Evolutionary conservation across 2,888 invertebrate species (phyloP).

Genomic region (Cryptus viduatorius): DNA sequence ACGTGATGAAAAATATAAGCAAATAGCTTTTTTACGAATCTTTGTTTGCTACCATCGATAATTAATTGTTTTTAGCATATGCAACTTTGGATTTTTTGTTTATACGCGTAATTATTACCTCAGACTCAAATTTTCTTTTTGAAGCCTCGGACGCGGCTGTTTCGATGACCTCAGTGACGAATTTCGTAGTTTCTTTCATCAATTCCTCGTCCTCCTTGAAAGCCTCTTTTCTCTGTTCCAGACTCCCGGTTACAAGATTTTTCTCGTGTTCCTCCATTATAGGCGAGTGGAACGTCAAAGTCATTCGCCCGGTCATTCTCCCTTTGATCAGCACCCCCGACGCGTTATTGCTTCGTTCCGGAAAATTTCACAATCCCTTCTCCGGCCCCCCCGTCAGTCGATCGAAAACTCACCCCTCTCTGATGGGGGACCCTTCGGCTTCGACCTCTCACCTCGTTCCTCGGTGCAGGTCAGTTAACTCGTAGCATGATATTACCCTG

Average conservation of each 20-base stretch:
- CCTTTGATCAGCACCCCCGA: slow-evolving; percentile 51
- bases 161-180: slow-evolving; percentile 85
- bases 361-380: slow-evolving; percentile 46
- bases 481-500: slow-evolving; percentile 53
- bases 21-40: too few relatives aligned
- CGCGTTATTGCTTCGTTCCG: slow-evolving; percentile 26
- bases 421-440: slow-evolving; percentile 21
- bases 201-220: slow-evolving; percentile 85
- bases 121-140: slow-evolving; percentile 78
- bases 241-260: slow-evolving; percentile 75
- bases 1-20: too few relatives aligned
- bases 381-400: slow-evolving; percentile 1
- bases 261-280: slow-evolving; percentile 80
- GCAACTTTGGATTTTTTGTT: neutral
- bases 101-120: slow-evolving; percentile 72
- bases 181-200: slow-evolving; percentile 85
- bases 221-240: slow-evolving; percentile 82
- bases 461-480: slow-evolving; percentile 63
- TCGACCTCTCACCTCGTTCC: slow-evolving; percentile 58
- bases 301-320: slow-evolving; percentile 71
- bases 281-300: slow-evolving; percentile 77
- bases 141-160: slow-evolving; percentile 84
- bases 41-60: too few relatives aligned
- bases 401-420: slow-evolving; percentile 61
- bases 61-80: neutral